Base-by-base conservation (phyloP, 2,888 invertebrate genomes). In the Volucella zonaria region DNA sequence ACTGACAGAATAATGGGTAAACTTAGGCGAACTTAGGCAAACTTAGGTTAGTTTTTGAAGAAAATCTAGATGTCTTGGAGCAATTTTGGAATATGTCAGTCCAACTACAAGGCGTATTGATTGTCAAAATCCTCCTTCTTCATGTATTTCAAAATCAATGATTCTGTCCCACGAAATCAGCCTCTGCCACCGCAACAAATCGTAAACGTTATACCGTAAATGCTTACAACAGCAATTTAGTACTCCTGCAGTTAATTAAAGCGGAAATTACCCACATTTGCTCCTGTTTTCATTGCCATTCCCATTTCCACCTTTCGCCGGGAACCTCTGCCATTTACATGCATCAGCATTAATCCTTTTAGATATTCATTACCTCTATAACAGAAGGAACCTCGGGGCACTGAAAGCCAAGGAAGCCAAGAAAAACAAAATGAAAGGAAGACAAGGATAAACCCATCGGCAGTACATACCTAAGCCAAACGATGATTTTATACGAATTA, bases 401-500 rank as follows among this genome's bases (percentile, higher is more conserved):
- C 67, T 12, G 18, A 54, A 45, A 51, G 0, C 18, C 9, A 45
- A 47, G 15, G 15, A 31, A 14, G 59, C 11, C 40, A 12, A 14
- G 23, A 49, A 51, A 43, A 51, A 3, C 6, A 51, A 4, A 42
- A 52, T 4, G 2, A 14, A 31, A 31, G 6, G 31, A 31, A 31
- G 31, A 51, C 45, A 54, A 11, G 15, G 42, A 23, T 12, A 15
- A 70, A 59, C 40, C 40, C 52, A 64, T 68, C 31, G 4, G 31
- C 31, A 31, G 1, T 31, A 23, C 18, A 23, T 23, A 31, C 0
- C 31, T 31, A 70, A 64, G 64, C 64, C 81, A 71, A 81, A 81
- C 52, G 81, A 81, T 71, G 70, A 59, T 81, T 76, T 81, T 81
- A 76, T 66, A 42, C 43, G 81, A 71, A 76, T 76, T 76, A 76